Evolutionary conservation across 2,113 vertebrate genomes (phyloP), one percentile per base, ranked within the genome.

Genomic region (Clarias macrocephalus): DNA sequence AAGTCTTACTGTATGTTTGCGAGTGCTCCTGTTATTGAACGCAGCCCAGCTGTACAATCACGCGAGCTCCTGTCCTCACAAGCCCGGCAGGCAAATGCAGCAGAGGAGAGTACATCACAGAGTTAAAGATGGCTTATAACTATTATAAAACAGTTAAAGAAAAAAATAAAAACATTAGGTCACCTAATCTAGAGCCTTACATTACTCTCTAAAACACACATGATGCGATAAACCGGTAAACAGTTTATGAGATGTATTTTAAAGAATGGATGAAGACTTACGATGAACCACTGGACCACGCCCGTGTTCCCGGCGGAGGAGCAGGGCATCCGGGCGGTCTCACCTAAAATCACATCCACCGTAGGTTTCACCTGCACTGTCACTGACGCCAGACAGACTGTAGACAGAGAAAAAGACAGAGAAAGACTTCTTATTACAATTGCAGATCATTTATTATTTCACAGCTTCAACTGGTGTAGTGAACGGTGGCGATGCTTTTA

Each of bases 281-380:
- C 96, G 18, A 96, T 93, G 91, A 92, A 94, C 97, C 97, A 97
- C 72, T 96, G 94, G 30, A 96, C 93, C 19, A 94, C 2, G 0
- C 84, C 82, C 25, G 54, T 87, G 48, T 56, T 0, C 0, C 86
- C 30, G 0, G 88, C 23, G 21, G 54, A 93, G 0, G 30, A 87
- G 89, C 97, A 97, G 83, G 94, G 89, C 89, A 97, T 94, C 59
- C 83, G 91, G 81, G 92, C 93, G 0, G 52, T 42, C 0, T 93
- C 75, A 48, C 94, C 96, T 85, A 91, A 93, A 25, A 94, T 80
- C 77, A 94, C 96, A 18, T 96, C 95, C 86, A 96, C 90, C 68
- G 89, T 76, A 0, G 93, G 84, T 0, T 84, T 57, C 62, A 95
- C 94, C 0, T 30, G 92, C 59, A 97, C 91, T 0, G 3, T 92